A percentile compares a stretch with the other conserved stretches of the same genome.
Conservation (phyloP, 1,140 invertebrate species). For the Argopecten irradians region DNA sequence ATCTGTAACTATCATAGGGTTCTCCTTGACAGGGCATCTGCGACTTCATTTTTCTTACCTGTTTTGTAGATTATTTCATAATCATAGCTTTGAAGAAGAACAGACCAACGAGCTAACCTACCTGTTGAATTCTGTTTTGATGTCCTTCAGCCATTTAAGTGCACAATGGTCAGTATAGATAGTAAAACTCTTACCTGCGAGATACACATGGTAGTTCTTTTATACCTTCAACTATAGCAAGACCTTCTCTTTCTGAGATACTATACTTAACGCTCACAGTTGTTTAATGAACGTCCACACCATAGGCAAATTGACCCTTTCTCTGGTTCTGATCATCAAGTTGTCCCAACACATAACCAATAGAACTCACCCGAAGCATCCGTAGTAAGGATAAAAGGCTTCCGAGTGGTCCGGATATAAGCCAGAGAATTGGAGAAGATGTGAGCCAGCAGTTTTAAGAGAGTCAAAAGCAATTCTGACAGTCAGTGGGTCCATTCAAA, state of each 20-base stretch:
- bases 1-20: not conserved
- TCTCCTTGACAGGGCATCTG: conserved; percentile 35
- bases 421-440: conserved; percentile 51
- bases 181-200: conserved; percentile 78
- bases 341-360: conserved; percentile 63
- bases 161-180: conserved; percentile 78
- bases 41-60: conserved; percentile 47
- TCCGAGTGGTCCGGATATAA: conserved; percentile 55
- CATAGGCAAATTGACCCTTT: conserved; percentile 77
- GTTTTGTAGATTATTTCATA: conserved; percentile 36
- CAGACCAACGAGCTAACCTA: conserved; percentile 31
- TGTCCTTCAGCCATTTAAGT: not conserved
- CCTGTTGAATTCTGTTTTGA: conserved; percentile 43
- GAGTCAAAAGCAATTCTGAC: conserved; percentile 57
- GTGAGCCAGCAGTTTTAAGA: conserved; percentile 56
- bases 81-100: conserved; percentile 29
- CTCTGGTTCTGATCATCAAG: conserved; percentile 61
- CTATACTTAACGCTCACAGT: conserved; percentile 77
- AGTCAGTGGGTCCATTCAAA: conserved; percentile 52
- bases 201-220: conserved; percentile 78
- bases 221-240: conserved; percentile 78
- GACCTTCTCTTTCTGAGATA: conserved; percentile 78
- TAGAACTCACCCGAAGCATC: conserved; percentile 61
- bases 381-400: conserved; percentile 54
- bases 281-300: conserved; percentile 73